Conservation (phyloP, 2,113 vertebrate genomes). For the Mesitornis unicolor region DNA sequence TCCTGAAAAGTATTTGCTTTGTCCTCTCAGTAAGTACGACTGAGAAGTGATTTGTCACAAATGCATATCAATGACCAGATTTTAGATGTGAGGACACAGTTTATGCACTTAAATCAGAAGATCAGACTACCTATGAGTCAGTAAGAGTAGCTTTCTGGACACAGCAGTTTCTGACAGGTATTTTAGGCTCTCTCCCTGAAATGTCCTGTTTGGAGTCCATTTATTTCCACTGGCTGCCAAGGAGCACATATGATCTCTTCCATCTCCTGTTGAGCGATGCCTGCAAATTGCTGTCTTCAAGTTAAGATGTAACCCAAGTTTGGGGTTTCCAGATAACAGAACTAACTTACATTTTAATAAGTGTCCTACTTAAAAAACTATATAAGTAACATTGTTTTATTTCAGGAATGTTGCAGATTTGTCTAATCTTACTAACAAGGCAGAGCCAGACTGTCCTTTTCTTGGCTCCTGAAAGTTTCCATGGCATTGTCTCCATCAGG, state of each 20-base stretch:
- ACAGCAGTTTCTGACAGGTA: neutral
- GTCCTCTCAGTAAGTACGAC: neutral
- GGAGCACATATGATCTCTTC: neutral
- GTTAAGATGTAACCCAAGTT: neutral
- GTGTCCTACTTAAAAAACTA: neutral
- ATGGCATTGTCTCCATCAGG: neutral
- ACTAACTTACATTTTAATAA: neutral
- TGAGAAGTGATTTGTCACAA: neutral
- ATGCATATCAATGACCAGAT: fast-evolving
- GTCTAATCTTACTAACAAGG: neutral
- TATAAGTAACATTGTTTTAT: neutral
- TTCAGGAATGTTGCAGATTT: neutral
- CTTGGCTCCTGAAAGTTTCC: neutral
- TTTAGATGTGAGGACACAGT: neutral
- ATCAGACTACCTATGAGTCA: neutral
- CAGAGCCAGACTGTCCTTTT: neutral
- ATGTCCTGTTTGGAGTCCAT: neutral
- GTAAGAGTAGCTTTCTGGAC: neutral
- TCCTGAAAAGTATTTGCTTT: neutral
- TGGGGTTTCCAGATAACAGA: neutral
- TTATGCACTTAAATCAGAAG: neutral
- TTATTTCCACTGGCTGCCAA: neutral
- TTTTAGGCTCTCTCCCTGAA: neutral
- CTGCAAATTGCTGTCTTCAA: neutral
- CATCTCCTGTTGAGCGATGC: neutral